These are phyloP conservation scores for Penelope pileata DNA, from an alignment of 2,113 vertebrate species.

Conservation along the genomic window DNA sequence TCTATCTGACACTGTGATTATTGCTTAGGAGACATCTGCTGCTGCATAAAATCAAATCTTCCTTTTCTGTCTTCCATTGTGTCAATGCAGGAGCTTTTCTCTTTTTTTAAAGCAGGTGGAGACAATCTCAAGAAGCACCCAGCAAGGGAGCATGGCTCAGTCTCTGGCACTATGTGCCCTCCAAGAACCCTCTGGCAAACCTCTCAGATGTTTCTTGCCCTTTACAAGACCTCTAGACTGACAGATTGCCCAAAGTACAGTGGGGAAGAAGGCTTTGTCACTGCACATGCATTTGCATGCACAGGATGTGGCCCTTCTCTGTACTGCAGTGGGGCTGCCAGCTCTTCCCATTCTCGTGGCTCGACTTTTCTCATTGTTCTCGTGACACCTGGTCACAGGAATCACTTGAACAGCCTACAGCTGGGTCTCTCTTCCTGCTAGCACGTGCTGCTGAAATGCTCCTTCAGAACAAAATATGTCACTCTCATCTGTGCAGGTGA, in stretches of 20 bases:
- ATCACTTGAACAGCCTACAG: background rate
- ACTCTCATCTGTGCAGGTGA: background rate
- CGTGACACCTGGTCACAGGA: background rate
- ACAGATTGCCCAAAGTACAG: background rate
- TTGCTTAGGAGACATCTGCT: conserved; percentile 73
- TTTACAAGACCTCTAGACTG: background rate
- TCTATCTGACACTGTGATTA: conserved; percentile 71
- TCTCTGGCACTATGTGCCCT: background rate
- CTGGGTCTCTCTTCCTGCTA: background rate
- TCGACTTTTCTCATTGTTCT: background rate
- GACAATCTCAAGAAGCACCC: background rate
- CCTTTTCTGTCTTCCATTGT: conserved; percentile 42
- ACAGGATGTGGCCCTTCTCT: background rate
- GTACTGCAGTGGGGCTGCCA: background rate
- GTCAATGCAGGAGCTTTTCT: background rate
- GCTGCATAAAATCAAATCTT: conserved; percentile 69
- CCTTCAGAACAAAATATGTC: background rate
- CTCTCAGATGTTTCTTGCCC: background rate
- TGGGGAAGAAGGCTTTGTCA: background rate
- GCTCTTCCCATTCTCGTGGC: background rate
- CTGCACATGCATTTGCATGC: background rate
- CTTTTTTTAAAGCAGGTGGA: background rate
- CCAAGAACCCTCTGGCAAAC: background rate
- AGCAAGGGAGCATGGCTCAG: background rate
- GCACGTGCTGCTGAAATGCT: background rate